A percentile compares a stretch with the other conserved stretches of the same genome.
phyloP scores from a whole-genome alignment of 2,888 invertebrate species.

The Busseola fusca region DNA sequence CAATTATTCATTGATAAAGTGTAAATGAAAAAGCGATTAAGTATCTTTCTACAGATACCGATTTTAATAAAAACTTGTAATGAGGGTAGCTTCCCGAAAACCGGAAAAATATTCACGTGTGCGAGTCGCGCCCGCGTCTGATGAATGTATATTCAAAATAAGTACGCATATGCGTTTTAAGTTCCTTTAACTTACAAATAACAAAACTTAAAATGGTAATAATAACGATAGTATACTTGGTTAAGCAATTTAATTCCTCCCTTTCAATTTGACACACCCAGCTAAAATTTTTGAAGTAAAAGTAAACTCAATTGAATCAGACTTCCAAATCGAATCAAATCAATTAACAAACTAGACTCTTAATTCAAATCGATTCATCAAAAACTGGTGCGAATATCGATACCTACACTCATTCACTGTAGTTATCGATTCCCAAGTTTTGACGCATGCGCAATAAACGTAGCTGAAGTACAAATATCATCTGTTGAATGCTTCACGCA shows the following conservation, averaged over 20 bases:
- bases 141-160: not conserved
- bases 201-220: not conserved
- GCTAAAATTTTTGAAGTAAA: not conserved
- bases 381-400: slow-evolving; percentile 52
- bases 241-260: not conserved
- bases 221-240: not conserved
- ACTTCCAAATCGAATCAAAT: slow-evolving; percentile 14
- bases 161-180: not conserved
- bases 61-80: not conserved
- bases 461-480: slow-evolving; percentile 79
- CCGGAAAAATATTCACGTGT: not conserved
- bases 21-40: too few relatives aligned
- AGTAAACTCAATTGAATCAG: not conserved
- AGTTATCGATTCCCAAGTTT: slow-evolving; percentile 79
- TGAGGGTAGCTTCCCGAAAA: not conserved
- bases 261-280: not conserved
- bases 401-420: slow-evolving; percentile 45
- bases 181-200: not conserved
- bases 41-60: too few relatives aligned
- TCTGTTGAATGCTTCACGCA: slow-evolving; percentile 76
- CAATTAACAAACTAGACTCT: slow-evolving; percentile 6
- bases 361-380: slow-evolving; percentile 42
- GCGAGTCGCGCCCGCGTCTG: not conserved
- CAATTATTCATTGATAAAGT: slow-evolving; percentile 31
- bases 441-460: slow-evolving; percentile 78